A percentile compares a stretch with the other conserved stretches of the same genome.
Evolutionary conservation across 2,888 invertebrate species (phyloP).

Genomic region (Acanthoscelides obtectus): DNA sequence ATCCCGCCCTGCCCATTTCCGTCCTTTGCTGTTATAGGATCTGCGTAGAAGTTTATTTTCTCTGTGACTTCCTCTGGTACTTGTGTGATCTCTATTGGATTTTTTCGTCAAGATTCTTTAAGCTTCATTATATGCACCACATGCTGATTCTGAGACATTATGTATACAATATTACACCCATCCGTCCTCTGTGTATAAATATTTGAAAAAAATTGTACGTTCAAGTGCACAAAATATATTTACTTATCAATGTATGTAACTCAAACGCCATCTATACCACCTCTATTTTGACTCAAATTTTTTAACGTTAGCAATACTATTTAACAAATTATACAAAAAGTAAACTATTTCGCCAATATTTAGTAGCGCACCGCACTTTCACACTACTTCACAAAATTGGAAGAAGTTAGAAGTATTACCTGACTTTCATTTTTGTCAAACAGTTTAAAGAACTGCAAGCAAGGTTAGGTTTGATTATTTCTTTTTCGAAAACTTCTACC

Average conservation of each 20-base stretch:
- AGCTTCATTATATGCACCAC: no score
- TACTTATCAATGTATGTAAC: not conserved
- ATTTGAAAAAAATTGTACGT: not conserved
- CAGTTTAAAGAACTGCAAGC: no score
- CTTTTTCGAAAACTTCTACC: no score
- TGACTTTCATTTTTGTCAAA: no score
- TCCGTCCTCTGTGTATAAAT: slow-evolving; percentile 24
- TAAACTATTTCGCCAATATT: not conserved
- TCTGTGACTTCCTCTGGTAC: no score
- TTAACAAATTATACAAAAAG: not conserved
- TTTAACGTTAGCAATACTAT: not conserved
- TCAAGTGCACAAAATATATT: slow-evolving; percentile 1
- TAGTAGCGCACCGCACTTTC: not conserved
- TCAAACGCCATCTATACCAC: not conserved
- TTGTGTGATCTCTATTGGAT: no score
- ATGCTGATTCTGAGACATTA: not conserved
- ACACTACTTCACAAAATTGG: not conserved
- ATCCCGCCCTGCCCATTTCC: no score
- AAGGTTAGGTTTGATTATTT: no score
- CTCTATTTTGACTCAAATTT: not conserved
- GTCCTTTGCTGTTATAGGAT: no score
- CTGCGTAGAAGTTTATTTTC: no score
- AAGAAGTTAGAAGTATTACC: no score
- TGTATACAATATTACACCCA: slow-evolving; percentile 11
- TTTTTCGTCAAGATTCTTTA: no score